Conservation (phyloP, 1,140 invertebrate species). For the Sycophila sp. region DNA sequence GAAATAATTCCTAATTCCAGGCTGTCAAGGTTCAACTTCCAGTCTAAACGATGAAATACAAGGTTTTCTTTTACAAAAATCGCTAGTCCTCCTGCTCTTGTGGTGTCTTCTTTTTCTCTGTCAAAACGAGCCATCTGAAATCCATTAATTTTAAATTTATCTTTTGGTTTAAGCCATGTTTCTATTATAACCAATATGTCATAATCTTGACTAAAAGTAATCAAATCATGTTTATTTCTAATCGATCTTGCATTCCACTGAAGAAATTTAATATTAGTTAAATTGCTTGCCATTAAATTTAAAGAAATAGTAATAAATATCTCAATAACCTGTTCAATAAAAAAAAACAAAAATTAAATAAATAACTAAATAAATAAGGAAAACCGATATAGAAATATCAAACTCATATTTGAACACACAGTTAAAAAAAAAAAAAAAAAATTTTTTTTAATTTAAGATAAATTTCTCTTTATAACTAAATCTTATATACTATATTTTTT, state of each 20-base stretch:
- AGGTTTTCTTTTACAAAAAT: neutral
- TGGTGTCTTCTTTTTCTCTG: neutral
- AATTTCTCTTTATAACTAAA: too few species aligned
- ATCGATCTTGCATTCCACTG: neutral
- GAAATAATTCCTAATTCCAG: neutral
- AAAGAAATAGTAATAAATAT: too few species aligned
- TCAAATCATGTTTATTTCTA: neutral
- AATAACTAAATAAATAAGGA: too few species aligned
- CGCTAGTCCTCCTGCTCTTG: neutral
- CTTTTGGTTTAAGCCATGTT: neutral
- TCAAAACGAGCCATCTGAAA: neutral
- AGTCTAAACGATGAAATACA: neutral
- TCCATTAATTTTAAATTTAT: neutral
- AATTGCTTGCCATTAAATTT: too few species aligned
- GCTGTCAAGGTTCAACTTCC: neutral
- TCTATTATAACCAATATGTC: neutral
- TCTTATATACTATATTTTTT: too few species aligned
- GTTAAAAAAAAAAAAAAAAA: too few species aligned
- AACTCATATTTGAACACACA: too few species aligned
- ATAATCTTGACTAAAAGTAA: neutral
- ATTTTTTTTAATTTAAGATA: too few species aligned
- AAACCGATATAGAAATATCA: too few species aligned
- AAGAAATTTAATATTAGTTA: neutral
- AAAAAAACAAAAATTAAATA: too few species aligned
- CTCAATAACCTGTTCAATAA: too few species aligned